Percentiles rank a stretch among this genome's conserved stretches.
These are phyloP conservation scores for Lethrus apterus DNA, from an alignment of 1,140 invertebrate genomes.

Conservation along the genomic window DNA sequence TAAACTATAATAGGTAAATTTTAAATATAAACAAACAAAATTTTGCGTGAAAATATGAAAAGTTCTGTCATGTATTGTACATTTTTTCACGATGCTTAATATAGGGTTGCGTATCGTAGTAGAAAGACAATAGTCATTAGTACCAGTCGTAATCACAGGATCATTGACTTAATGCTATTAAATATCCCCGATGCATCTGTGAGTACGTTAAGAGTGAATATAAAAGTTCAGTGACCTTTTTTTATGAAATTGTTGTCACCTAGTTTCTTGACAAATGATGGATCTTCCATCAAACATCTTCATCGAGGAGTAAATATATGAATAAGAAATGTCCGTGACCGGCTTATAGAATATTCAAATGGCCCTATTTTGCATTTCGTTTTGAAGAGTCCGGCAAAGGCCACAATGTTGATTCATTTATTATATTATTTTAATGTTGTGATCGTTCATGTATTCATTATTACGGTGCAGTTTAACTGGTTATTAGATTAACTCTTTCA, in stretches of 20 bases:
- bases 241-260: slow-evolving; percentile 16
- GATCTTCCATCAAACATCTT: slow-evolving; percentile 26
- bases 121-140: too few species aligned
- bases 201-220: too few species aligned
- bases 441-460: slow-evolving; percentile 20
- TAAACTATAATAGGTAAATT: too few species aligned
- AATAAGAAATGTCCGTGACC: slow-evolving; percentile 24
- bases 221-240: slow-evolving; percentile 7
- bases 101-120: too few species aligned
- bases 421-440: slow-evolving; percentile 29
- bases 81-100: too few species aligned
- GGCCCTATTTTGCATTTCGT: slow-evolving; percentile 4
- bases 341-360: slow-evolving; percentile 21
- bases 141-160: too few species aligned
- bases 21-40: too few species aligned
- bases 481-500: slow-evolving; percentile 24
- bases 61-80: too few species aligned
- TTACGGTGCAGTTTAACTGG: slow-evolving; percentile 25
- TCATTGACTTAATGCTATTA: background rate
- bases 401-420: slow-evolving; percentile 23
- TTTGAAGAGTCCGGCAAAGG: background rate
- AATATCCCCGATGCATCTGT: too few species aligned
- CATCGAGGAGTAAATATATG: slow-evolving; percentile 24
- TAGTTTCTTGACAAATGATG: slow-evolving; percentile 27
- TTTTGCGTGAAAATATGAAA: too few species aligned